These are phyloP conservation scores for Microchirus variegatus DNA, from an alignment of 2,797 vertebrate genomes.

Conservation along the genomic window DNA sequence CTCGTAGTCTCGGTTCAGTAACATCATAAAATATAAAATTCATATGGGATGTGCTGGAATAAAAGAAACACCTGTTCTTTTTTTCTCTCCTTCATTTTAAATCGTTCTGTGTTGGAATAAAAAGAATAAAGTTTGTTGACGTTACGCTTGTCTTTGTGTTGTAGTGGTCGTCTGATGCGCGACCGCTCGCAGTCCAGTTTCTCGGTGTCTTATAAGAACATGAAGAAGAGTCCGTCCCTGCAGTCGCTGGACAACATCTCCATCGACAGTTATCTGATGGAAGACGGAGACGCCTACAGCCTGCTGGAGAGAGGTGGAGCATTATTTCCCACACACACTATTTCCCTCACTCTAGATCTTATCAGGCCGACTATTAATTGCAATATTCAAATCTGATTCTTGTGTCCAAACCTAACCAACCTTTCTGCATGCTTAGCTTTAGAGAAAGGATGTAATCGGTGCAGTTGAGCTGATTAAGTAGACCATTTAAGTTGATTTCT, in stretches of 20 bases:
- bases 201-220: conserved; percentile 91
- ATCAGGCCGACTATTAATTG: too few species aligned
- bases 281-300: conserved; percentile 91
- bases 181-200: conserved; percentile 89
- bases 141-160: too few species aligned
- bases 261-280: conserved; percentile 92
- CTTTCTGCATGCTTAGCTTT: neutral
- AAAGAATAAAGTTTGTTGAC: too few species aligned
- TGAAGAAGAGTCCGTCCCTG: conserved; percentile 95
- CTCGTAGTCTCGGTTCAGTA: too few species aligned
- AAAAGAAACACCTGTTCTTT: too few species aligned
- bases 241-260: conserved; percentile 95
- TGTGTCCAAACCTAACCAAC: neutral
- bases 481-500: too few species aligned
- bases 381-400: neutral
- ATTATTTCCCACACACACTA: too few species aligned
- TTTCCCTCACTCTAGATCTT: too few species aligned
- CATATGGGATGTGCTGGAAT: neutral
- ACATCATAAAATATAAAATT: neutral
- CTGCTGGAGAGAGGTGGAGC: conserved; percentile 89
- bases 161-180: conserved; percentile 90
- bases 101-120: too few species aligned
- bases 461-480: too few species aligned
- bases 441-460: too few species aligned
- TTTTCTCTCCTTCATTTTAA: too few species aligned